Percentiles rank a stretch among this genome's conserved stretches.
These are phyloP conservation scores for Metalampra italica DNA, from an alignment of 2,888 invertebrate species.

Conservation along the genomic window DNA sequence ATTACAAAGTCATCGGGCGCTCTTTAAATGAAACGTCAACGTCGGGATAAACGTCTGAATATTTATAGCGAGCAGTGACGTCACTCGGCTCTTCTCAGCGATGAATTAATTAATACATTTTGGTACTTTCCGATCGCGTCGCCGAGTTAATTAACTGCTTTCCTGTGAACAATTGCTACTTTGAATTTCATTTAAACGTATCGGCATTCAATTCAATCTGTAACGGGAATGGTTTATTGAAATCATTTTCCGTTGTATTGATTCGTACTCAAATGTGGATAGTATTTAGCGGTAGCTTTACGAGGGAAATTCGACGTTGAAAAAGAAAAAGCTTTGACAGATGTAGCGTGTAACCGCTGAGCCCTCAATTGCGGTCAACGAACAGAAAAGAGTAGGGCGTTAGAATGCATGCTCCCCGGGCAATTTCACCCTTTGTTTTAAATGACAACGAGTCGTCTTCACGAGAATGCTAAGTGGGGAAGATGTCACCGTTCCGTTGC, in stretches of 20 bases:
- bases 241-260: neutral
- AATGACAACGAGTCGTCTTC: slow-evolving; percentile 61
- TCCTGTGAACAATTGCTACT: slow-evolving; percentile 6
- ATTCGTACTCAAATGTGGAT: neutral
- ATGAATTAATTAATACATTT: slow-evolving; percentile 37
- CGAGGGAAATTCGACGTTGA: neutral
- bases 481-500: slow-evolving; percentile 62
- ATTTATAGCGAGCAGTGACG: slow-evolving; percentile 37
- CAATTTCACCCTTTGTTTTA: slow-evolving; percentile 69
- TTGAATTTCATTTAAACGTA: slow-evolving; percentile 6
- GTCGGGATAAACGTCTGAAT: slow-evolving; percentile 53
- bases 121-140: slow-evolving; percentile 25
- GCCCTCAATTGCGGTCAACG: slow-evolving; percentile 58
- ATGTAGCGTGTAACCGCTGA: slow-evolving; percentile 29
- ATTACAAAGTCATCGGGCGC: slow-evolving; percentile 56
- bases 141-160: slow-evolving; percentile 9
- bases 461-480: slow-evolving; percentile 51
- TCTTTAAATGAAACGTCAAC: slow-evolving; percentile 61
- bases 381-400: slow-evolving; percentile 35
- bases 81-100: slow-evolving; percentile 30
- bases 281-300: neutral
- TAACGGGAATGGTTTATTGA: neutral
- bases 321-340: slow-evolving; percentile 26
- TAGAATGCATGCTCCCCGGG: slow-evolving; percentile 49
- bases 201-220: slow-evolving; percentile 1